Percentiles rank a stretch among this genome's conserved stretches.
These are phyloP conservation scores for Cairina moschata DNA, from an alignment of 2,113 vertebrate genomes.

Conservation along the genomic window DNA sequence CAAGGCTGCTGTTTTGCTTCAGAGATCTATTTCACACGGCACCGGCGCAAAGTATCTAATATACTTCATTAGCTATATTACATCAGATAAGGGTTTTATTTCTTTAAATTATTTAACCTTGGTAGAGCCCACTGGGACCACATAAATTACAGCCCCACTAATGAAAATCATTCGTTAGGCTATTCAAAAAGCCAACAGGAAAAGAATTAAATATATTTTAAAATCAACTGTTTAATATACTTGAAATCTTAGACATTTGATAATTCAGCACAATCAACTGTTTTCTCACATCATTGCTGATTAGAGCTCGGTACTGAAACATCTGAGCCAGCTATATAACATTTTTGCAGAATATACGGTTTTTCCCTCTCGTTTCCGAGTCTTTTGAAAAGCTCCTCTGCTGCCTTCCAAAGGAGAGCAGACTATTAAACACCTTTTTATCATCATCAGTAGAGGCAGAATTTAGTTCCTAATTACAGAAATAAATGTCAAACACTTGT, in stretches of 20 bases:
- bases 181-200: slow-evolving; percentile 61
- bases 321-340: neutral
- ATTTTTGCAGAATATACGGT: neutral
- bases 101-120: slow-evolving; percentile 85
- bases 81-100: slow-evolving; percentile 74
- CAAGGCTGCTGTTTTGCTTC: slow-evolving; percentile 60
- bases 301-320: neutral
- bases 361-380: neutral
- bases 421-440: neutral
- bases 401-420: neutral
- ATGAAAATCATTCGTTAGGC: slow-evolving; percentile 82
- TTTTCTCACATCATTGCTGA: neutral
- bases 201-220: slow-evolving; percentile 51
- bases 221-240: slow-evolving; percentile 3
- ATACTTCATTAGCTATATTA: slow-evolving; percentile 78
- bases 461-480: neutral
- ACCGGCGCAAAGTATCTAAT: slow-evolving; percentile 44
- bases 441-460: neutral
- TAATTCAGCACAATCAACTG: neutral
- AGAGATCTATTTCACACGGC: slow-evolving; percentile 52
- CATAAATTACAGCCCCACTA: slow-evolving; percentile 78
- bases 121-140: slow-evolving; percentile 71
- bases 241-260: neutral
- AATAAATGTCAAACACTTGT: neutral
- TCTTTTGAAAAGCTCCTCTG: neutral